These are phyloP conservation scores for Penaeus chinensis DNA, from an alignment of 1,140 invertebrate species.

Conservation along the genomic window DNA sequence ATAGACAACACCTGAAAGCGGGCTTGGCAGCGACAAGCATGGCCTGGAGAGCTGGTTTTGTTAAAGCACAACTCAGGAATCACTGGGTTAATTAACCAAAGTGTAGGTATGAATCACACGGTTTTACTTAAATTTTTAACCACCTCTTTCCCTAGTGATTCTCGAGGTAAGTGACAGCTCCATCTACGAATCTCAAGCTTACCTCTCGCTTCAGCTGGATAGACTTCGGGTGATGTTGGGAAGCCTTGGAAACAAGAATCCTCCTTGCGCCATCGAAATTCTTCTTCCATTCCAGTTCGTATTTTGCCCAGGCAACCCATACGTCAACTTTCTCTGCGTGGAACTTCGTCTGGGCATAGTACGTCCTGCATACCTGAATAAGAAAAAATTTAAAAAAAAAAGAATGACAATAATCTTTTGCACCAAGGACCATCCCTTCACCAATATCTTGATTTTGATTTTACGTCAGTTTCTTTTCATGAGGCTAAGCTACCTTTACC, in stretches of 20 bases:
- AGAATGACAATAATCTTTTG: too few relatives aligned
- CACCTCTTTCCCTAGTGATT: not conserved
- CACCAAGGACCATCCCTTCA: too few relatives aligned
- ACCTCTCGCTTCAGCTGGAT: constrained; percentile 36
- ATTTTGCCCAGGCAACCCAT: constrained; percentile 49
- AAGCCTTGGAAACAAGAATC: constrained; percentile 39
- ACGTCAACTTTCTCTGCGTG: constrained; percentile 38
- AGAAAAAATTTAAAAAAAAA: not conserved
- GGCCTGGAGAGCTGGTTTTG: too few relatives aligned
- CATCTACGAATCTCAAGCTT: not conserved
- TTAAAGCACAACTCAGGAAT: too few relatives aligned
- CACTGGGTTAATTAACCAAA: too few relatives aligned
- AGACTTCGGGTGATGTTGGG: constrained; percentile 41
- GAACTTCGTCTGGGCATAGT: constrained; percentile 15
- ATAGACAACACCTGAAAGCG: too few relatives aligned
- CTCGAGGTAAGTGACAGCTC: too few relatives aligned
- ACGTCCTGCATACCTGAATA: constrained; percentile 30
- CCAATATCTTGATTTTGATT: too few relatives aligned
- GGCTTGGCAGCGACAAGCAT: too few relatives aligned
- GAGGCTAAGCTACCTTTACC: too few relatives aligned
- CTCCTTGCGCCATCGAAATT: constrained; percentile 45
- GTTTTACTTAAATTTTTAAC: not conserved
- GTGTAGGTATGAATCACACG: too few relatives aligned
- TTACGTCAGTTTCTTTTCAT: too few relatives aligned
- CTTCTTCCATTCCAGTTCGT: constrained; percentile 31